Evolutionary conservation across 1,140 invertebrate genomes (phyloP).

Genomic region (Achatina immaculata): DNA sequence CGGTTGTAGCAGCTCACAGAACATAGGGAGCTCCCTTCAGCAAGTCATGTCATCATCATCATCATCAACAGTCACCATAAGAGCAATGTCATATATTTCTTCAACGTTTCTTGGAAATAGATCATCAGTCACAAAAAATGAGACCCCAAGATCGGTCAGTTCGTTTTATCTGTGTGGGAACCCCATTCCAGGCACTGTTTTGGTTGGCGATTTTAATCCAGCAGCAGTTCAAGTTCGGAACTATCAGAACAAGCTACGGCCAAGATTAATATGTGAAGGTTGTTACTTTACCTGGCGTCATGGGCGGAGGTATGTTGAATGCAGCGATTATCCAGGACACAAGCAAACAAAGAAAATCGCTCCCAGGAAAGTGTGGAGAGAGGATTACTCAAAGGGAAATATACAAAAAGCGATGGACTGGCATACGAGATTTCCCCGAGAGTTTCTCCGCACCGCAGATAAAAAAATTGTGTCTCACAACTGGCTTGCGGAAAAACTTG

Average conservation of each 20-base stretch:
- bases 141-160: background rate
- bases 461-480: conserved; percentile 25
- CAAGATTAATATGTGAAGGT: conserved; percentile 80
- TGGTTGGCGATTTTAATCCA: background rate
- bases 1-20: no score
- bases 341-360: conserved; percentile 82
- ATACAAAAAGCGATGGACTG: conserved; percentile 17
- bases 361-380: conserved; percentile 42
- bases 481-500: conserved; percentile 30
- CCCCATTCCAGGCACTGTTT: background rate
- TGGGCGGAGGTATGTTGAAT: conserved; percentile 80
- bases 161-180: background rate
- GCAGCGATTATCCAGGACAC: conserved; percentile 81
- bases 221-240: conserved; percentile 27
- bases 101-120: background rate
- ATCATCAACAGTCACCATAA: background rate
- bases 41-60: no score
- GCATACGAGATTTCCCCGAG: background rate
- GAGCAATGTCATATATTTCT: background rate
- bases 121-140: background rate
- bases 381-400: conserved; percentile 47
- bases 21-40: no score
- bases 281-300: conserved; percentile 81
- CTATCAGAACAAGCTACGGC: conserved; percentile 75
- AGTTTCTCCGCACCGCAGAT: background rate